Evolutionary conservation across 2,113 vertebrate genomes (phyloP).

Genomic region (Hippocampus barbouri): DNA sequence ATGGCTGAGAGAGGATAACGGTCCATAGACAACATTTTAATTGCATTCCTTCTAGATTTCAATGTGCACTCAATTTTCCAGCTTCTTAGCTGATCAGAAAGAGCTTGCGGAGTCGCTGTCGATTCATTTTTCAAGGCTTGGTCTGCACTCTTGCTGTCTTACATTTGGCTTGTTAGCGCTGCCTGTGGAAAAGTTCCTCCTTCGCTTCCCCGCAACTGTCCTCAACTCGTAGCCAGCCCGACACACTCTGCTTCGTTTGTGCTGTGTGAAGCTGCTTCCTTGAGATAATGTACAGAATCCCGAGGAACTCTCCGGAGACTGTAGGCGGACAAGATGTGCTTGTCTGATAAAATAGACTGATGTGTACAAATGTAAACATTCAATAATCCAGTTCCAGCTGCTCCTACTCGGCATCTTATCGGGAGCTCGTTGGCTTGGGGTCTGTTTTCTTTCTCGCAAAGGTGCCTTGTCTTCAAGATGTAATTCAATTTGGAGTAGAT

Average conservation of each 20-base stretch:
- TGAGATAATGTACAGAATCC: constrained; percentile 56
- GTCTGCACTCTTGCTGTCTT: background rate
- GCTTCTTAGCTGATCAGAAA: too few relatives aligned
- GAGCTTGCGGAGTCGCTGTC: too few relatives aligned
- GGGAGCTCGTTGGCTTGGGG: constrained; percentile 33
- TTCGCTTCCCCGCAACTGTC: constrained; percentile 25
- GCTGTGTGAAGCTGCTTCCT: constrained; percentile 61
- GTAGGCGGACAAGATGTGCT: constrained; percentile 58
- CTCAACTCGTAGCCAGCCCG: constrained; percentile 36
- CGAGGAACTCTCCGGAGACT: constrained; percentile 48
- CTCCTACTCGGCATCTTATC: constrained; percentile 35
- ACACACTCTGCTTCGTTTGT: constrained; percentile 32
- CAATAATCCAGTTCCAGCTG: constrained; percentile 27
- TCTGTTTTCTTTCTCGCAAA: constrained; percentile 31
- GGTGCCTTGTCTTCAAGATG: constrained; percentile 24
- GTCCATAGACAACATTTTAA: too few relatives aligned
- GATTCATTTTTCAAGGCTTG: too few relatives aligned
- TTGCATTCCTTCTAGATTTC: too few relatives aligned
- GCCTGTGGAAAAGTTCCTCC: constrained; percentile 34
- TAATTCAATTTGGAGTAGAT: constrained; percentile 33
- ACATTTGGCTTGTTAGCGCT: constrained; percentile 5
- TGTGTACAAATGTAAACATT: constrained; percentile 66
- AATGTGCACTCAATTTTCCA: too few relatives aligned
- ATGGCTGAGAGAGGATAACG: too few relatives aligned
- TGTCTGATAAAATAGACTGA: constrained; percentile 62